These are phyloP conservation scores for Esox lucius DNA, from an alignment of 2,797 vertebrate species.

Conservation along the genomic window DNA sequence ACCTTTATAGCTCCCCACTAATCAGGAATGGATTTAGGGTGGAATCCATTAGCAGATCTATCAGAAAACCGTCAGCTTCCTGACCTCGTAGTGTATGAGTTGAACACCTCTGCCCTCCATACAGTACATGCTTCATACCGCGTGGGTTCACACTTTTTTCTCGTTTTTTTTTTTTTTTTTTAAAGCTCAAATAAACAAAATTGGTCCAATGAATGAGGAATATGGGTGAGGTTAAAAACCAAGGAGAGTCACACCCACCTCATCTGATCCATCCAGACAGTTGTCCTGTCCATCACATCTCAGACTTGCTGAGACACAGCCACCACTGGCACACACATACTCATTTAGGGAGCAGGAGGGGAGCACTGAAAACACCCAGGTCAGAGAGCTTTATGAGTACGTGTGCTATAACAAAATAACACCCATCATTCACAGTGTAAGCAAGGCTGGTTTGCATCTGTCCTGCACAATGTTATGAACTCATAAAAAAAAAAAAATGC, in stretches of 20 bases:
- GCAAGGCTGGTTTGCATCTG: not conserved
- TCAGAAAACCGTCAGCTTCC: too few species aligned
- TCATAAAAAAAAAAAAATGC: not conserved
- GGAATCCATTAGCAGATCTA: too few species aligned
- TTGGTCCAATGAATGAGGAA: not conserved
- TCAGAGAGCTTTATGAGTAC: not conserved
- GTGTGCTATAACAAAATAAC: not conserved
- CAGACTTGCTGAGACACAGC: conserved; percentile 89
- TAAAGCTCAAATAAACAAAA: too few species aligned
- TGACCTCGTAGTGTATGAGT: too few species aligned
- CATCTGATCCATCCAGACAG: conserved; percentile 94
- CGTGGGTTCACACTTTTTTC: not conserved
- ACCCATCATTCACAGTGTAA: not conserved
- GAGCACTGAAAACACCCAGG: conserved; percentile 70
- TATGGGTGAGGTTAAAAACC: not conserved
- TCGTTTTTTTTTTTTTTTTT: too few species aligned
- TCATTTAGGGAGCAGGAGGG: conserved; percentile 93
- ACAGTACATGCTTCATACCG: not conserved
- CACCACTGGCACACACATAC: conserved; percentile 90
- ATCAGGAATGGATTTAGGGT: too few species aligned
- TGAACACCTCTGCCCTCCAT: not conserved
- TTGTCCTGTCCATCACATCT: conserved; percentile 93
- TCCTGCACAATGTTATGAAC: not conserved
- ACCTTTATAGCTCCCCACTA: too few species aligned
- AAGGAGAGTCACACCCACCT: conserved; percentile 75